Base-by-base conservation (phyloP, 2,888 invertebrate species). In the Bombylius discolor region DNA sequence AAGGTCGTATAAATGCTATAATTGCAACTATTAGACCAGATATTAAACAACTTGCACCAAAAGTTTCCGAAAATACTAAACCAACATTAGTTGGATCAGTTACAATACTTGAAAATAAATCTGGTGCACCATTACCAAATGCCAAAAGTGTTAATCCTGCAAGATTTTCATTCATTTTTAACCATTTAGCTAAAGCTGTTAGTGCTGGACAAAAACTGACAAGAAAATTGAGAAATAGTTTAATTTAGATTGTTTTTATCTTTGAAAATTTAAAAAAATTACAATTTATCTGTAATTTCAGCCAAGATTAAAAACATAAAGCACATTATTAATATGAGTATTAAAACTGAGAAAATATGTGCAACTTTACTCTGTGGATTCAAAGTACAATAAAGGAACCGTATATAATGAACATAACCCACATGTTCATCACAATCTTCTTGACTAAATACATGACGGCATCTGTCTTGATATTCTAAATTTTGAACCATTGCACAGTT, bases 81-180 rank as follows among this genome's bases (percentile, higher is more conserved):
- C 72, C 68, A 33, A 67, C 68, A 39, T 71, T 68, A 5, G 66
- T 70, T 34, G 77, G 74, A 8, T 76, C 76, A 3, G 64, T 57
- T 3, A 64, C 80, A 31, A 84, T 67, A 13, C 81, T 77, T 12
- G 82, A 79, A 64, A 85, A 83, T 53, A 85, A 76, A 68, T 85
- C 85, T 5, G 85, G 82, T 1, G 84, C 80, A 47, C 84, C 83
- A 66, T 85, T 85, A 31, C 84, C 85, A 66, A 85, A 81, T 1
- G 84, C 83, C 63, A 85, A 67, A 62, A 85, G 76, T n/a, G 84
- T 84, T 9, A 84, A 82, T 5, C 85, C 85, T 9, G 80, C 79
- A 42, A 80, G 72, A 62, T 74, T 78, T 60, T 80, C 78, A 55
- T 78, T 79, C 51, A 81, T 65, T 34, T 67, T 67, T 48, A 79